A percentile compares a stretch with the other conserved stretches of the same genome.
Conservation (phyloP, 2,888 invertebrate species). For the Phanerotoma sp. region DNA sequence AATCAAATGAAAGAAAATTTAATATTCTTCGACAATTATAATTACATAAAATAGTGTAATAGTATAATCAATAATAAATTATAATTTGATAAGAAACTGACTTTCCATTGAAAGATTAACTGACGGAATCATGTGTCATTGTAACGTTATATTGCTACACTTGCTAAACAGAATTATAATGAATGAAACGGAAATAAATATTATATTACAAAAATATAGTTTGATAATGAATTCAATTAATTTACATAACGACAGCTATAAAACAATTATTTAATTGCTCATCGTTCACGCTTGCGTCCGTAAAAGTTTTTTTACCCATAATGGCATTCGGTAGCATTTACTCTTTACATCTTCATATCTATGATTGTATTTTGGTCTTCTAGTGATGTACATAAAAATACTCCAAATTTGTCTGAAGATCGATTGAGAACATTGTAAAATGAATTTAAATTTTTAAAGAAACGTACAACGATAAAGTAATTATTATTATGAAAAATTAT, state of each 20-base stretch:
- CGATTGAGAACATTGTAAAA: background rate
- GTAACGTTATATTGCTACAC: too few relatives aligned
- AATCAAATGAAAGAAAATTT: too few relatives aligned
- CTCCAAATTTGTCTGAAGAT: background rate
- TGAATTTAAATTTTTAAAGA: background rate
- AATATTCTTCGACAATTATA: too few relatives aligned
- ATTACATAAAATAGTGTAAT: too few relatives aligned
- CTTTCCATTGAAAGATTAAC: too few relatives aligned
- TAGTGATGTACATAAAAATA: background rate
- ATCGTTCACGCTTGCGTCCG: background rate
- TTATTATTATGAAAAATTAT: background rate
- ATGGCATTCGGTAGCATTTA: slow-evolving; percentile 4
- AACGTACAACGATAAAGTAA: background rate
- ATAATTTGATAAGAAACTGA: too few relatives aligned
- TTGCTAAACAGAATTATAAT: too few relatives aligned
- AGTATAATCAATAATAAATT: too few relatives aligned
- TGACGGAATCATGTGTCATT: too few relatives aligned
- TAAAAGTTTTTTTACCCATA: background rate
- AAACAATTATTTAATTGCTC: background rate
- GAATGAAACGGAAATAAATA: too few relatives aligned
- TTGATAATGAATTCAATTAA: too few relatives aligned
- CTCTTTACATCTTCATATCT: background rate
- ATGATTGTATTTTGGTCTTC: background rate
- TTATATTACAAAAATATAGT: too few relatives aligned
- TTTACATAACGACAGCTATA: background rate